These are phyloP conservation scores for Nyctibius bracteatus DNA, from an alignment of 2,113 vertebrate species.

Conservation along the genomic window DNA sequence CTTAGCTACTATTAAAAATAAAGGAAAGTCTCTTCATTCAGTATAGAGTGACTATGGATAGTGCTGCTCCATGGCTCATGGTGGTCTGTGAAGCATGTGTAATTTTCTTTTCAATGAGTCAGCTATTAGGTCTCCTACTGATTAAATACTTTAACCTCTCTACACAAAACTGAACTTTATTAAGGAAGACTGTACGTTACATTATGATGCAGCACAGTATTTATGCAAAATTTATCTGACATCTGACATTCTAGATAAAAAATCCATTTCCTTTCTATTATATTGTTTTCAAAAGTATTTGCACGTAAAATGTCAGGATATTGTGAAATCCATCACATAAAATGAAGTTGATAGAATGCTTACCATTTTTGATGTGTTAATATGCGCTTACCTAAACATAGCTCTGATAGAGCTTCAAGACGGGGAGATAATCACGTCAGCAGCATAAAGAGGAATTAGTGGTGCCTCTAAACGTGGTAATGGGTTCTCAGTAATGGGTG, in stretches of 20 bases:
- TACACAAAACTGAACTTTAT: neutral
- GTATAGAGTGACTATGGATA: neutral
- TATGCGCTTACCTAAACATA: neutral
- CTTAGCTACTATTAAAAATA: neutral
- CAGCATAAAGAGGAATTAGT: neutral
- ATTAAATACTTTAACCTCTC: neutral
- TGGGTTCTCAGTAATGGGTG: neutral
- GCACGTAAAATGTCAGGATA: neutral
- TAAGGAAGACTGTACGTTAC: accelerated
- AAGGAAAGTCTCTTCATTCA: neutral
- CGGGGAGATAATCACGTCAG: accelerated
- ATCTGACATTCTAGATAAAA: neutral
- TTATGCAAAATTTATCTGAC: neutral
- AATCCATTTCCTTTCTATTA: neutral
- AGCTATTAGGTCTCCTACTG: neutral
- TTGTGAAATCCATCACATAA: neutral
- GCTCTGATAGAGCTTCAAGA: neutral
- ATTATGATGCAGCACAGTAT: neutral
- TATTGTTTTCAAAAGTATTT: neutral
- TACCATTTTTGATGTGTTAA: neutral
- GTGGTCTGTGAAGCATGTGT: neutral
- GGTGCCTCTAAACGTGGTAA: neutral
- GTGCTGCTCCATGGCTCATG: neutral
- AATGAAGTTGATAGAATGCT: neutral
- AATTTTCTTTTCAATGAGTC: neutral